phyloP scores from a whole-genome alignment of 2,888 invertebrate genomes.

The Drosophila bunnanda region DNA sequence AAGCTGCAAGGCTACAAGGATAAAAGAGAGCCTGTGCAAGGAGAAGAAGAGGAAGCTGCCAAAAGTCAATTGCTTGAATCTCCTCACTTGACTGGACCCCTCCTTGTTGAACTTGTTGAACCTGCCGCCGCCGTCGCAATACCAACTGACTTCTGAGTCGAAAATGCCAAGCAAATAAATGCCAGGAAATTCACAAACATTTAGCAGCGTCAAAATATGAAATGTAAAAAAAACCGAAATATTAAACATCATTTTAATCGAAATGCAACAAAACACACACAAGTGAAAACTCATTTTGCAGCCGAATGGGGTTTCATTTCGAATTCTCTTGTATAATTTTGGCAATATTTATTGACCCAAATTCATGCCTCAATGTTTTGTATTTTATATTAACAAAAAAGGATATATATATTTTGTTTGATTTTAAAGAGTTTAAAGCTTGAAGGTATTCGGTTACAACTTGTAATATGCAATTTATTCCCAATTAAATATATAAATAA shows the following conservation, averaged over 20 bases:
- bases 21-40: constrained; percentile 3
- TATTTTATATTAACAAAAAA: not conserved
- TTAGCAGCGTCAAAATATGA: not conserved
- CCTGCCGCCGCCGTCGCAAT: not conserved
- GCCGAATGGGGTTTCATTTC: constrained; percentile 2
- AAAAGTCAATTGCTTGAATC: constrained; percentile 47
- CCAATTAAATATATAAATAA: not conserved
- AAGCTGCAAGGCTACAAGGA: not conserved
- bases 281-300: constrained; percentile 27
- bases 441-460: not conserved
- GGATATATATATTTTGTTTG: not conserved
- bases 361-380: not conserved
- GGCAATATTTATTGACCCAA: constrained; percentile 3
- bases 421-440: not conserved
- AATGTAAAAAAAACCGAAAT: not conserved
- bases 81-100: constrained; percentile 39
- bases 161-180: constrained; percentile 15
- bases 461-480: not conserved
- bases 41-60: constrained; percentile 28
- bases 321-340: not conserved
- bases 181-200: constrained; percentile 10
- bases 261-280: not conserved
- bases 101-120: constrained; percentile 38
- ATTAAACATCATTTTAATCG: constrained; percentile 14
- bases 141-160: not conserved